Evolutionary conservation across 2,797 vertebrate genomes (phyloP).

Genomic region (Trachops cirrhosus): DNA sequence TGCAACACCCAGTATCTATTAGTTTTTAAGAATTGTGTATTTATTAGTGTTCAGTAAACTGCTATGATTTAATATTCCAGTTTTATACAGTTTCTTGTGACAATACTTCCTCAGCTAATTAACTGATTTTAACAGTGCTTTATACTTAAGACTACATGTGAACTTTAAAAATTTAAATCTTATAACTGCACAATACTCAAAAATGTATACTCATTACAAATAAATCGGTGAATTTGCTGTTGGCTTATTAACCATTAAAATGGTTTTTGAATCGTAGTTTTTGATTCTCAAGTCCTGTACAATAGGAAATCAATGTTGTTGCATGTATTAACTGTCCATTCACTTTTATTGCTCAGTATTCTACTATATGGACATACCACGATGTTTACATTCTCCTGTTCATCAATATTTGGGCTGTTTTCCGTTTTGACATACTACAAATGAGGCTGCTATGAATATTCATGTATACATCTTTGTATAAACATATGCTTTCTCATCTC

Average conservation of each 20-base stretch:
- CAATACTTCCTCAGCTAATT: background rate
- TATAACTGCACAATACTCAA: background rate
- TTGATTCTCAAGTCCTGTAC: background rate
- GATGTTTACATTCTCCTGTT: background rate
- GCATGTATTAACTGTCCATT: background rate
- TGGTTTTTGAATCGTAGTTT: background rate
- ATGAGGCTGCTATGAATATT: background rate
- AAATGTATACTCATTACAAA: background rate
- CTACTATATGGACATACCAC: background rate
- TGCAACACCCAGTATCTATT: background rate
- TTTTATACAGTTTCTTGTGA: background rate
- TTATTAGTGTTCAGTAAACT: background rate
- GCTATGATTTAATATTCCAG: background rate
- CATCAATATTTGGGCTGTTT: background rate
- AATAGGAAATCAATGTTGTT: background rate
- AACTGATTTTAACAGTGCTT: conserved; percentile 6
- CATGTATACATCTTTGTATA: background rate
- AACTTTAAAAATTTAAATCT: background rate
- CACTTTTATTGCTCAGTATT: background rate
- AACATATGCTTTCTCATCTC: background rate
- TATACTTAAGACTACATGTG: background rate
- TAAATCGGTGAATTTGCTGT: background rate
- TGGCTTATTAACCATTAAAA: conserved; percentile 7
- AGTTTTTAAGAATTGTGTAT: conserved; percentile 20
- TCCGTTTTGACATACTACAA: conserved; percentile 19